Percentiles rank a stretch among this genome's conserved stretches.
Conservation (phyloP, 2,113 vertebrate genomes). For the Paratilapia polleni region DNA sequence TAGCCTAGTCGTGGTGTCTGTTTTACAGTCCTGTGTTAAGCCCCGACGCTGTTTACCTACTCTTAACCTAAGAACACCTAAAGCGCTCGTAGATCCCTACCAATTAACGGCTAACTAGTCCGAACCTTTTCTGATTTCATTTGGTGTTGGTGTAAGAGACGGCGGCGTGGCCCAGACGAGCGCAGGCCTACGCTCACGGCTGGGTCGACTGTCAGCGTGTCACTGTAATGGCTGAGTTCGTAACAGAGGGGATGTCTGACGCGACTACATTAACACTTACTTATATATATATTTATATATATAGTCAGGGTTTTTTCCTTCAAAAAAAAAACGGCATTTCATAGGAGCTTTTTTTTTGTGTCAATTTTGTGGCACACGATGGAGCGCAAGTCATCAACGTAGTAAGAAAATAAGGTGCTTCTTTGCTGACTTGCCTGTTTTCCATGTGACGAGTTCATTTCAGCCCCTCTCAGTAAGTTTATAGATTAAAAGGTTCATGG, state of each 20-base stretch:
- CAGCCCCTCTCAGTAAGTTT: conserved; percentile 15
- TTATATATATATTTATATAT: conserved; percentile 41
- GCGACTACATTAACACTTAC: conserved; percentile 72
- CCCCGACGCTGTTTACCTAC: conserved; percentile 62
- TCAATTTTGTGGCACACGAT: conserved; percentile 72
- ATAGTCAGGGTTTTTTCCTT: conserved; percentile 69
- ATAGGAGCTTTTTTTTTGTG: conserved; percentile 51
- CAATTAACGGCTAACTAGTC: conserved; percentile 44
- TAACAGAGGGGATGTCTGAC: conserved; percentile 71
- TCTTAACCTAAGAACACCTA: conserved; percentile 63
- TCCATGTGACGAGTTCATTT: conserved; percentile 42
- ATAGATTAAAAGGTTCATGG: conserved; percentile 28
- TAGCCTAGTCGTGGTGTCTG: conserved; percentile 70
- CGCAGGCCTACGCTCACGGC: conserved; percentile 36
- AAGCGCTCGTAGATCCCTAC: conserved; percentile 46
- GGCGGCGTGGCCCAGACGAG: conserved; percentile 6
- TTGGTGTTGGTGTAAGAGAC: conserved; percentile 66
- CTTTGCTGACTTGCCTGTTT: conserved; percentile 71
- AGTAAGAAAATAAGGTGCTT: conserved; percentile 85
- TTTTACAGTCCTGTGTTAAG: conserved; percentile 69
- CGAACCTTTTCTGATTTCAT: conserved; percentile 50
- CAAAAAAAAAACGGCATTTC: conserved; percentile 47
- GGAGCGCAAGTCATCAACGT: conserved; percentile 72
- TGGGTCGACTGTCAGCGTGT: conserved; percentile 49
- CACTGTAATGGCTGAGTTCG: conserved; percentile 61